Base-by-base conservation (phyloP, 1,140 invertebrate species). In the Phocides pigmalion region DNA sequence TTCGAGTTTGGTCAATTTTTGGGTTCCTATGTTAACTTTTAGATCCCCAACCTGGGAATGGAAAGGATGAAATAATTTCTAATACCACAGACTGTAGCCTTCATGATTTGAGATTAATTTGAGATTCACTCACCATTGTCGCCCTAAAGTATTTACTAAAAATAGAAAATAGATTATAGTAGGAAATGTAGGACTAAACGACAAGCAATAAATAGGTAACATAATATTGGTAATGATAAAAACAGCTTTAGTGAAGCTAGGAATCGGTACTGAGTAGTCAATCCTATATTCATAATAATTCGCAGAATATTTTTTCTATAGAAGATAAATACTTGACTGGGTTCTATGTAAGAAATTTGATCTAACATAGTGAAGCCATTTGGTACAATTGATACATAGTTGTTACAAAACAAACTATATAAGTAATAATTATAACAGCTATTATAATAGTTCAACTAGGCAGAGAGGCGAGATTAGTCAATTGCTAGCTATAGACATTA, bases 401-500 rank as follows among this genome's bases (percentile, higher is more conserved):
- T 79, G 81, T 80, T 81, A 81, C 76, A 84, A 71, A 83, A 72
- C 84, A 80, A 80, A 77, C 58, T 83, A 86, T 81, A 78, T 67
- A 76, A 62, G 68, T 72, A 59, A 59, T 74, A 73, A 74, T 70
- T 80, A 64, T 68, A 73, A 82, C 85, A 87, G 85, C 87, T 81
- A 68, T 72, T 64, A n/a, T n/a, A 59, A 79, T 85, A 87, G 84
- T 82, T 80, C 71, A 79, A 81, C 72, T 86, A 87, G 86, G 78
- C 81, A 80, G 73, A 81, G 67, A 73, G 70, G 77, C 81, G 79
- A 72, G 66, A 75, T 86, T 89, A 90, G 88, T 90, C 88, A 90
- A 90, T 90, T 90, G 88, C 86, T 90, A 90, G 88, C 85, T 83
- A 84, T 90, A 90, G 81, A 81, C 72, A 76, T 80, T 78, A 80